Percentiles rank a stretch among this genome's conserved stretches.
phyloP scores from a whole-genome alignment of 2,888 invertebrate species.

The Trissolcus brochymenae region DNA sequence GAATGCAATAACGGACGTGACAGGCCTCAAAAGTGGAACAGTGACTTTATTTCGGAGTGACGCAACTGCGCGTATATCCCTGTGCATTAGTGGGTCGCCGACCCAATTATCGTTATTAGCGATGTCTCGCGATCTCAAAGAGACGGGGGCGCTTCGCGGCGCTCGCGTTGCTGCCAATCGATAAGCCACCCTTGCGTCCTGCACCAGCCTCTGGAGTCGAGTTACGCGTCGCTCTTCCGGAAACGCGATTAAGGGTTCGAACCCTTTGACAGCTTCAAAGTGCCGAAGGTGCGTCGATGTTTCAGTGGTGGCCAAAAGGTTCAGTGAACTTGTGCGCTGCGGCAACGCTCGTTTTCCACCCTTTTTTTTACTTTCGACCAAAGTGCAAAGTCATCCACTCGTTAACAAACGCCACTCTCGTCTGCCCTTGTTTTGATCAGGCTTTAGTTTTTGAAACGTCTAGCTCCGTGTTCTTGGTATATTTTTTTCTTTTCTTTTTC shows the following conservation, averaged over 20 bases:
- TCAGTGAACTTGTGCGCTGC: not conserved
- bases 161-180: constrained; percentile 30
- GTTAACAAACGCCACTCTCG: too few relatives aligned
- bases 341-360: too few relatives aligned
- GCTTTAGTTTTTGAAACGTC: not conserved
- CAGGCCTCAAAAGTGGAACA: constrained; percentile 31
- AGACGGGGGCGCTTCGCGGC: constrained; percentile 13
- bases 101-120: constrained; percentile 38
- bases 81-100: constrained; percentile 31
- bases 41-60: constrained; percentile 41
- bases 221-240: constrained; percentile 43
- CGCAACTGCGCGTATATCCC: constrained; percentile 29
- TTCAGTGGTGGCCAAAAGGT: not conserved
- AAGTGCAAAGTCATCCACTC: too few relatives aligned
- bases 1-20: constrained; percentile 18
- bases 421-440: not conserved
- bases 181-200: constrained; percentile 32
- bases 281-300: constrained; percentile 1
- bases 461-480: too few relatives aligned
- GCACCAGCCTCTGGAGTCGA: constrained; percentile 23
- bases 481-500: too few relatives aligned
- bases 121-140: constrained; percentile 17
- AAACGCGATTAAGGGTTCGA: constrained; percentile 32
- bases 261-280: constrained; percentile 20
- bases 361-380: too few relatives aligned